Percentiles rank a stretch among this genome's conserved stretches.
These are phyloP conservation scores for Hydrochoerus hydrochaeris DNA, from an alignment of 2,113 vertebrate species.

Conservation along the genomic window DNA sequence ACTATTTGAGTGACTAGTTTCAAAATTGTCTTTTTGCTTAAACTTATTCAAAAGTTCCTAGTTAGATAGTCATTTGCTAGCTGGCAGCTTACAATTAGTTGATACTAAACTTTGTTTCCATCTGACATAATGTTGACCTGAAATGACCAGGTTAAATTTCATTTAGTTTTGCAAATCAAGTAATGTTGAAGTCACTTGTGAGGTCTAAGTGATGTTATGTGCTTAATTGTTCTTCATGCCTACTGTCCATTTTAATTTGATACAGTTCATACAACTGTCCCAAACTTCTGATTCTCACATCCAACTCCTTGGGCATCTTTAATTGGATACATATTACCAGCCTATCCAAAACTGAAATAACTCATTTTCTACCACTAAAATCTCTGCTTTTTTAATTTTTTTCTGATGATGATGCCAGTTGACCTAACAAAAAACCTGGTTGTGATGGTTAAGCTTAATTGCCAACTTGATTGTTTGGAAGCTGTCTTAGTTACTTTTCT, in stretches of 20 bases:
- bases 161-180: background rate
- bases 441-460: background rate
- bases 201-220: background rate
- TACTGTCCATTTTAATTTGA: background rate
- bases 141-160: background rate
- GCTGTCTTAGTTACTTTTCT: background rate
- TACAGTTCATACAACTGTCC: background rate
- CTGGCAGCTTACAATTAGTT: background rate
- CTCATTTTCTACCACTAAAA: background rate
- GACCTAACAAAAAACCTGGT: background rate
- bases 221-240: background rate
- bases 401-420: background rate
- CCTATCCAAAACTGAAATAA: slow-evolving; percentile 7
- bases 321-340: background rate
- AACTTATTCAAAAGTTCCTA: background rate
- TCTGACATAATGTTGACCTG: background rate
- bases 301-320: background rate
- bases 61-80: background rate
- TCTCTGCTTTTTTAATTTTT: background rate
- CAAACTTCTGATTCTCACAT: background rate
- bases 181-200: background rate
- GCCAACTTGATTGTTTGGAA: background rate
- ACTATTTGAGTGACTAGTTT: background rate
- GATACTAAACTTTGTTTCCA: background rate
- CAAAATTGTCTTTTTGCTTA: background rate